A percentile compares a stretch with the other conserved stretches of the same genome.
Evolutionary conservation across 2,113 vertebrate genomes (phyloP).

Genomic region (Desmodus rotundus): DNA sequence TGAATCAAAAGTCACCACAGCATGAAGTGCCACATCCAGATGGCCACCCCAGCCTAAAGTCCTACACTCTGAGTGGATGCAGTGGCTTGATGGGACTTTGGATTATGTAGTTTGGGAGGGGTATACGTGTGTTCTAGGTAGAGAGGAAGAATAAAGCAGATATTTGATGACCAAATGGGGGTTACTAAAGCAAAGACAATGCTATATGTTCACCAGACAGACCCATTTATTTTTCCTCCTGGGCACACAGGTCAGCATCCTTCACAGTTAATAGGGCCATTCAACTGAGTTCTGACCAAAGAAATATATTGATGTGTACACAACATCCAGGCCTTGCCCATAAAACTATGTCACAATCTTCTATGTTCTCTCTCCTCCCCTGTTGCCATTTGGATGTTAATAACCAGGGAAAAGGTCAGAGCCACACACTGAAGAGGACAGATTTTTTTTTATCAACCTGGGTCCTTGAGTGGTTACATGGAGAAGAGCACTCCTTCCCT

Average conservation of each 20-base stretch:
- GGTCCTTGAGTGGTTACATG: not conserved
- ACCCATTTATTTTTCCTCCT: not conserved
- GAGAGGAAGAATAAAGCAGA: not conserved
- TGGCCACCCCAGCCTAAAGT: not conserved
- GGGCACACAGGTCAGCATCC: not conserved
- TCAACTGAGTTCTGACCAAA: not conserved
- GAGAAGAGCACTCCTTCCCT: not conserved
- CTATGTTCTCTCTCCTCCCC: not conserved
- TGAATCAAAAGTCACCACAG: not conserved
- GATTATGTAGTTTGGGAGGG: not conserved
- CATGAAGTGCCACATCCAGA: not conserved
- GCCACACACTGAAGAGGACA: not conserved
- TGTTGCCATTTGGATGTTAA: not conserved
- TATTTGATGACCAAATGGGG: not conserved
- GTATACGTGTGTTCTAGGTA: not conserved
- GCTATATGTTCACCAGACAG: not conserved
- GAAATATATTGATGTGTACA: not conserved
- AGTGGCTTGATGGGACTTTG: not conserved
- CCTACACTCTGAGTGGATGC: not conserved
- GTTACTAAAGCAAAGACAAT: not conserved
- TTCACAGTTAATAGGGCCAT: not conserved
- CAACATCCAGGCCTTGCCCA: not conserved
- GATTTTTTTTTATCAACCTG: not conserved
- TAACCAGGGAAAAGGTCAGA: not conserved
- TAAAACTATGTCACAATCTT: not conserved